Evolutionary conservation across 1,140 invertebrate genomes (phyloP).

Genomic region (Bilobella aurantiaca): DNA sequence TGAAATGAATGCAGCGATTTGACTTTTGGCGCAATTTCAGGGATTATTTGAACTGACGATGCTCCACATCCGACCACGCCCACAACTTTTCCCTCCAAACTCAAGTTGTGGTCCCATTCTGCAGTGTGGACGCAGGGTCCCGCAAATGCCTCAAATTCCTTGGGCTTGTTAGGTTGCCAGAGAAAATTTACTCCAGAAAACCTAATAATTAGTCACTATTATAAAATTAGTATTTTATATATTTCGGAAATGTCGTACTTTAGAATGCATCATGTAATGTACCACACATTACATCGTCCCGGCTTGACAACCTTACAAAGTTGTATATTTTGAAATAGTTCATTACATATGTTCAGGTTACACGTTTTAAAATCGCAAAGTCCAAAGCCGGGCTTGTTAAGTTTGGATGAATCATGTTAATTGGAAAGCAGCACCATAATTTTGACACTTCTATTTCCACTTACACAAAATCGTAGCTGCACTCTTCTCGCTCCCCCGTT

Average conservation of each 20-base stretch:
- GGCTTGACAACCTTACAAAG: no score
- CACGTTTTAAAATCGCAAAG: no score
- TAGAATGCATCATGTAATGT: no score
- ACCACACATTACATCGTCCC: no score
- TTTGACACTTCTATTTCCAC: not conserved
- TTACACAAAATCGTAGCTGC: slow-evolving; percentile 15
- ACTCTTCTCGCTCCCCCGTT: not conserved
- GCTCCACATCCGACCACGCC: slow-evolving; percentile 18
- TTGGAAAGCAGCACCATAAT: not conserved
- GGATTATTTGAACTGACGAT: not conserved
- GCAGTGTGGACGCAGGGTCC: slow-evolving; percentile 12
- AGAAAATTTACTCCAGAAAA: not conserved
- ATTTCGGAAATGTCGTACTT: no score
- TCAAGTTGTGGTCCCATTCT: slow-evolving; percentile 10
- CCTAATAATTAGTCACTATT: not conserved
- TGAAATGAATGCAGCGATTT: slow-evolving; percentile 7
- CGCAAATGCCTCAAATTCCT: slow-evolving; percentile 7
- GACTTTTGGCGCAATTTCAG: not conserved
- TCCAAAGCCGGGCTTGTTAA: not conserved
- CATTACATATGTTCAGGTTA: no score
- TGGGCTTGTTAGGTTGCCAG: slow-evolving; percentile 2
- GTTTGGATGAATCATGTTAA: no score
- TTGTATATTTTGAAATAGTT: no score
- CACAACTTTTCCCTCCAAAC: slow-evolving; percentile 15
- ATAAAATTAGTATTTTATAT: not conserved